phyloP scores from a whole-genome alignment of 2,888 invertebrate genomes.

The Microctonus aethiopoides region DNA sequence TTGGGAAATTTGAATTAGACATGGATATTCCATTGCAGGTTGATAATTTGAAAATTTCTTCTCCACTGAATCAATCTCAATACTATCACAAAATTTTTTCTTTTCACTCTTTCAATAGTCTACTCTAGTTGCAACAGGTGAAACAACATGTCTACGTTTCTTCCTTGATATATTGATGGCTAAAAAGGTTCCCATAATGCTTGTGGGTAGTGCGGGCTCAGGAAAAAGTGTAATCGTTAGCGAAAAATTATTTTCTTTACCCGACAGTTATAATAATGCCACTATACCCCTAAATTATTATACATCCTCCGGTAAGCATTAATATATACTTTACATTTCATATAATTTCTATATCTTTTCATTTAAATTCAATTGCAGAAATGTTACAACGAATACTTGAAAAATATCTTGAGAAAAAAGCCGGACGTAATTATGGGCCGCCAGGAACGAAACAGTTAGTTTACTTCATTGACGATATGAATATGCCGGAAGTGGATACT shows the following conservation, averaged over 20 bases:
- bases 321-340: neutral
- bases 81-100: too few relatives aligned
- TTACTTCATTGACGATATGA: slow-evolving; percentile 96
- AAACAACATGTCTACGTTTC: slow-evolving; percentile 87
- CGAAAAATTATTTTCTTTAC: slow-evolving; percentile 80
- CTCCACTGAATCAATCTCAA: slow-evolving; percentile 4
- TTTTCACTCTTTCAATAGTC: slow-evolving; percentile 69
- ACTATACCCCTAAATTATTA: slow-evolving; percentile 96
- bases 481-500: slow-evolving; percentile 96
- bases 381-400: slow-evolving; percentile 90
- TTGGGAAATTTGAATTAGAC: slow-evolving; percentile 84
- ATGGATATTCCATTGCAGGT: slow-evolving; percentile 89
- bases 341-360: neutral
- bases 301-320: slow-evolving; percentile 81
- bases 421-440: slow-evolving; percentile 92
- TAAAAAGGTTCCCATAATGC: slow-evolving; percentile 86
- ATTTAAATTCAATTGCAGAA: slow-evolving; percentile 68
- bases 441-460: slow-evolving; percentile 92
- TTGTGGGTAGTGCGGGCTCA: slow-evolving; percentile 89
- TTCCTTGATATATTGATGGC: slow-evolving; percentile 87
- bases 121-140: slow-evolving; percentile 86
- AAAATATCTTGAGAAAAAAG: slow-evolving; percentile 94
- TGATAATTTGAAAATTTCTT: slow-evolving; percentile 26
- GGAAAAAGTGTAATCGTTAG: slow-evolving; percentile 94
- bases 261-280: slow-evolving; percentile 83